Conservation (phyloP, 2,888 invertebrate genomes). For the Euplagia quadripunctaria region DNA sequence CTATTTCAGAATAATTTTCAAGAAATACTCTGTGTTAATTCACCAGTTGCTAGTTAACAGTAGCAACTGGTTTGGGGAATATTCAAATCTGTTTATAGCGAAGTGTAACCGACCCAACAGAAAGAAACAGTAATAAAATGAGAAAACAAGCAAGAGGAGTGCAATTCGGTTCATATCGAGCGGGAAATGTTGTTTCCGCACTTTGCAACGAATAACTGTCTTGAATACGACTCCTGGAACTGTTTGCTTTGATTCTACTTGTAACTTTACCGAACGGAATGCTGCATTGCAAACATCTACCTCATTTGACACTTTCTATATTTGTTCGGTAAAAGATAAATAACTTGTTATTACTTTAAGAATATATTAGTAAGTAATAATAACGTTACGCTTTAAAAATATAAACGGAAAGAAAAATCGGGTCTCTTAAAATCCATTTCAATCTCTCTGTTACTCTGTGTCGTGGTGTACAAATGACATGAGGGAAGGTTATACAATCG, state of each 20-base stretch:
- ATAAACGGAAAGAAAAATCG: no score
- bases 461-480: no score
- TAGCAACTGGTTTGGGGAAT: constrained; percentile 46
- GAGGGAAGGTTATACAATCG: no score
- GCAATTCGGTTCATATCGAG: constrained; percentile 63
- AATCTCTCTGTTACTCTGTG: no score
- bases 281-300: constrained; percentile 20
- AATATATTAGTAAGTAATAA: no score
- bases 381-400: no score
- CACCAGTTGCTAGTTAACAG: constrained; percentile 44
- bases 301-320: constrained; percentile 5
- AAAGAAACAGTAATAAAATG: constrained; percentile 61
- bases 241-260: constrained; percentile 57
- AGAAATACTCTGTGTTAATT: constrained; percentile 38
- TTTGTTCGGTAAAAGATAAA: not conserved
- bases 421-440: no score
- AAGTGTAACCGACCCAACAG: constrained; percentile 52
- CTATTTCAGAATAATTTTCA: not conserved
- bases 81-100: constrained; percentile 54
- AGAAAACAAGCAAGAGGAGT: constrained; percentile 57
- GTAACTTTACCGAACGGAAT: constrained; percentile 41
- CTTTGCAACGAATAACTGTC: constrained; percentile 65
- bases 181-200: constrained; percentile 63
- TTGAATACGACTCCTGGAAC: constrained; percentile 55
- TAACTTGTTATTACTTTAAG: no score